phyloP scores from a whole-genome alignment of 2,888 invertebrate species.

The Eurois occulta region DNA sequence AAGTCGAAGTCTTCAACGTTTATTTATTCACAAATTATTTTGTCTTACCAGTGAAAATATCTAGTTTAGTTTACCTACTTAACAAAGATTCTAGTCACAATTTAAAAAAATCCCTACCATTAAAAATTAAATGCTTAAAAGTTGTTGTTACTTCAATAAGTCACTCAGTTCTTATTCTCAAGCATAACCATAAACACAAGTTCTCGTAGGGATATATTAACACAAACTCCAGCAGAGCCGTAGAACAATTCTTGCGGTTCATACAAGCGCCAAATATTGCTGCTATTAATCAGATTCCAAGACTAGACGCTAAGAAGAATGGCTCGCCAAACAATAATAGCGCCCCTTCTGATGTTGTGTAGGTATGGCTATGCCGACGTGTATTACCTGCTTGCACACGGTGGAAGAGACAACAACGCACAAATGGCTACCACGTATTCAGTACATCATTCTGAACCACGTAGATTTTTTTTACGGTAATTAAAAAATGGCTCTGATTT shows the following conservation, averaged over 20 bases:
- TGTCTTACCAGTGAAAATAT: no score
- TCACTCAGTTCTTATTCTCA: not conserved
- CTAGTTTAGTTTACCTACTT: no score
- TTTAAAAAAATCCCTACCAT: not conserved
- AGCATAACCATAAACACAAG: not conserved
- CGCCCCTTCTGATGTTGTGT: slow-evolving; percentile 52
- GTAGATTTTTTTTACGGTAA: no score
- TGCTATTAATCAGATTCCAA: slow-evolving; percentile 86
- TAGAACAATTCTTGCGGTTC: slow-evolving; percentile 80
- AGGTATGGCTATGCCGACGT: not conserved
- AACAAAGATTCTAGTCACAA: not conserved
- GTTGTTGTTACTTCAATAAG: not conserved
- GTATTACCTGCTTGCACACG: not conserved
- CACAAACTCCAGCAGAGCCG: slow-evolving; percentile 68
- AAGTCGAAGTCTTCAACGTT: no score
- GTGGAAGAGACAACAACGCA: not conserved
- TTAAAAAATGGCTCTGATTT: no score
- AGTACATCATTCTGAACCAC: no score
- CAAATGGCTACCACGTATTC: not conserved
- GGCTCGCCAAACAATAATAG: slow-evolving; percentile 81
- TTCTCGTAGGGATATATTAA: not conserved
- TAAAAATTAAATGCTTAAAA: not conserved
- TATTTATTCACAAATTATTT: no score
- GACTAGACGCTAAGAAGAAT: slow-evolving; percentile 78
- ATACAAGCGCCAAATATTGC: slow-evolving; percentile 83